Evolutionary conservation across 1,140 invertebrate genomes (phyloP).

Genomic region (Adelges cooleyi): DNA sequence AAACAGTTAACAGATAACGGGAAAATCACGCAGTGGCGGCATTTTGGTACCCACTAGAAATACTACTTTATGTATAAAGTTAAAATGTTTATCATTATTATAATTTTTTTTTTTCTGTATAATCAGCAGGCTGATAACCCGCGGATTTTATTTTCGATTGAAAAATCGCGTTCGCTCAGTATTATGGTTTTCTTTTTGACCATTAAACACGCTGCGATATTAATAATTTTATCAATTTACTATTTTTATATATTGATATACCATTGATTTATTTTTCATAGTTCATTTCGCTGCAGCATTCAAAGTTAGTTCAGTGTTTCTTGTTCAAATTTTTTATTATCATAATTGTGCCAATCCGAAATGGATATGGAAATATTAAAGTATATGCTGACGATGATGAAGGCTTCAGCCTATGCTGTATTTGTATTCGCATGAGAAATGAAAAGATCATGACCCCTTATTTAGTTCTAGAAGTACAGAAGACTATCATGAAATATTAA

Average conservation of each 20-base stretch:
- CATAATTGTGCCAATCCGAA: background rate
- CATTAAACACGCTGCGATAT: background rate
- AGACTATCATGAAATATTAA: background rate
- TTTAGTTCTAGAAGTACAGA: background rate
- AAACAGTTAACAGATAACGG: too few relatives aligned
- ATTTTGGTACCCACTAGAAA: too few relatives aligned
- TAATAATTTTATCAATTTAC: too few relatives aligned
- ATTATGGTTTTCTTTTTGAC: background rate
- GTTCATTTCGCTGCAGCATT: background rate
- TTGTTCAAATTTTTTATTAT: background rate
- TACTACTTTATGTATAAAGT: too few relatives aligned
- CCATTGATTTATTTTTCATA: background rate
- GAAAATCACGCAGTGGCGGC: too few relatives aligned
- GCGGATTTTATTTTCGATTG: too few relatives aligned
- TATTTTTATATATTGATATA: too few relatives aligned
- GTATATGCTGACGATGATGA: background rate
- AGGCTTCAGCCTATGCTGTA: background rate
- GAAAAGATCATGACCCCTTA: constrained; percentile 2
- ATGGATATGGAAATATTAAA: background rate
- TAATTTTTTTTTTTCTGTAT: too few relatives aligned
- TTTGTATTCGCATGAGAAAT: background rate
- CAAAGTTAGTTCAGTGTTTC: background rate
- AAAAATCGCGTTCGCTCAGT: background rate
- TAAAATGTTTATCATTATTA: too few relatives aligned
- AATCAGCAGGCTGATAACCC: too few relatives aligned